Base-by-base conservation (phyloP, 2,888 invertebrate genomes). In the Limulus polyphemus region DNA sequence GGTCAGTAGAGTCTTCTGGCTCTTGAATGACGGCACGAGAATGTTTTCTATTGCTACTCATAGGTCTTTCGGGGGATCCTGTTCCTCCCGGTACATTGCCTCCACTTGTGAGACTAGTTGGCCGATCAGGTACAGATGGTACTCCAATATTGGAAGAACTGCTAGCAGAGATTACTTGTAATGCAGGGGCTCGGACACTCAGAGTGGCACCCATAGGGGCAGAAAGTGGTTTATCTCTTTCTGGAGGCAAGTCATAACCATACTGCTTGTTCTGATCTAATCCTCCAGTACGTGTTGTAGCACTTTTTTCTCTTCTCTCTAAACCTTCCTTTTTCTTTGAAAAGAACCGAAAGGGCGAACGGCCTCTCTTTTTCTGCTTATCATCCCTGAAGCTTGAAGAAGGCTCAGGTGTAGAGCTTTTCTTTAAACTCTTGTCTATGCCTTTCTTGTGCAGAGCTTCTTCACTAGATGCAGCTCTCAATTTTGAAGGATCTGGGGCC, bases 311-410 rank as follows among this genome's bases (percentile, higher is more conserved):
- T 17, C 54, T 32, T 54, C 54, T 11, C 16, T 54, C 54, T 13
- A 32, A 32, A 13, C 16, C 83, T 57, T 81, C 79, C 52, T 87
- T 82, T 75, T 90, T 90, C 72, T 88, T 86, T 47, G 87, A 85
- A 77, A 91, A 92, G 78, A 91, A 91, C 85, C 88, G 88, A 77
- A 97, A 95, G 16, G 95, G 93, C 50, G 93, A 93, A 68, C 92
- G 83, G 59, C 92, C 91, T 11, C 93, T 80, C 73, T 85, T 84
- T 76, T 88, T 85, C 69, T 69, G 65, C n/a, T 63, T 54, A 47
- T 67, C 67, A 11, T 61, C 62, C 47, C 65, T 65, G 74, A 74
- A 54, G n/a, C 62, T 65, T 13, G 61, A 62, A 17, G 60, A 60
- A 0, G 61, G 59, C n/a, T 54, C 54, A 1, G 54, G 54, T 11